Evolutionary conservation across 2,888 invertebrate species (phyloP).

Genomic region (Drosophila aldrichi): DNA sequence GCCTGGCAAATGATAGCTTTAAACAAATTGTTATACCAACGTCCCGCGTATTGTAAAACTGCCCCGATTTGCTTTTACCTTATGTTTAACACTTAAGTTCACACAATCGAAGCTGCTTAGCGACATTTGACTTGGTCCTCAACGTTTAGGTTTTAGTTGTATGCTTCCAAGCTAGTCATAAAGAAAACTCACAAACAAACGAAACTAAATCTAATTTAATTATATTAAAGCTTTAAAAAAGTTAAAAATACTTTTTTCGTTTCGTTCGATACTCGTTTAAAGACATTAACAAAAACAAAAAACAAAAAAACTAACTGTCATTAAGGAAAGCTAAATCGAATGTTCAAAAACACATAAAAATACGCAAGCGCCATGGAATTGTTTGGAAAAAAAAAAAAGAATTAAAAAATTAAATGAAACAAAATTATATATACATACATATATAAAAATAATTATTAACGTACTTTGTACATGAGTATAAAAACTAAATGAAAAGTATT

Average conservation of each 20-base stretch:
- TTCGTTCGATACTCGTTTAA: slow-evolving; percentile 45
- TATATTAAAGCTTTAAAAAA: slow-evolving; percentile 35
- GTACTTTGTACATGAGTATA: slow-evolving; percentile 53
- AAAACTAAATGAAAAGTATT: slow-evolving; percentile 50
- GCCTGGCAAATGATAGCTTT: slow-evolving; percentile 72
- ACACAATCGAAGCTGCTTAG: slow-evolving; percentile 25
- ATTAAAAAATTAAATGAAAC: slow-evolving; percentile 31
- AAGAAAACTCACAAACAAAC: slow-evolving; percentile 24
- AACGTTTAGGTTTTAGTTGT: slow-evolving; percentile 43
- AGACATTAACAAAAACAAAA: slow-evolving; percentile 23
- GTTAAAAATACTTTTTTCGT: slow-evolving; percentile 5
- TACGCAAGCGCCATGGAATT: slow-evolving; percentile 83
- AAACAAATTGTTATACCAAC: slow-evolving; percentile 74
- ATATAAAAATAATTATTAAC: slow-evolving; percentile 41
- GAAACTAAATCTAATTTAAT: slow-evolving; percentile 44
- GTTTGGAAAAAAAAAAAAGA: slow-evolving; percentile 72
- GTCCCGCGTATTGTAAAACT: slow-evolving; percentile 67
- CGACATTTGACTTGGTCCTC: slow-evolving; percentile 29
- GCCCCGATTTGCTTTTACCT: slow-evolving; percentile 68
- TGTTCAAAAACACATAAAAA: slow-evolving; percentile 54
- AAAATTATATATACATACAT: slow-evolving; percentile 22
- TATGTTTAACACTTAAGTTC: slow-evolving; percentile 35
- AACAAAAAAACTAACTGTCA: slow-evolving; percentile 24
- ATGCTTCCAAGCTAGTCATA: slow-evolving; percentile 70
- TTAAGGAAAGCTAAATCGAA: slow-evolving; percentile 58